phyloP scores from a whole-genome alignment of 2,113 vertebrate species.

The Notothenia coriiceps region DNA sequence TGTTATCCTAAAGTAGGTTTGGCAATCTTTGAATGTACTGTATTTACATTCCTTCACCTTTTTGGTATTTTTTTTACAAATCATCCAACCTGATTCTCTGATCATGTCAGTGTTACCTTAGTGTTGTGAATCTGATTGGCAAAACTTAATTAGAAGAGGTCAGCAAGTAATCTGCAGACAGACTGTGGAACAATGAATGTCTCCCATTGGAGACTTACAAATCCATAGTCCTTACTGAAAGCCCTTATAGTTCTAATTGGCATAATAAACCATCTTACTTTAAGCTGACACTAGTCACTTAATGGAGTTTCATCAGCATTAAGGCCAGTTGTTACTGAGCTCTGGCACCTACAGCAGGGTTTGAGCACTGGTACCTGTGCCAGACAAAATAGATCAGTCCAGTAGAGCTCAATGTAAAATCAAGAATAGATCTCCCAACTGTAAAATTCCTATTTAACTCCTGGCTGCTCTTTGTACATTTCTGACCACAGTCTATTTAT shows the following conservation, averaged over 20 bases:
- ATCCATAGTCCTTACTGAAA: constrained; percentile 59
- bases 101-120: constrained; percentile 8
- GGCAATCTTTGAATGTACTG: not conserved
- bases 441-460: constrained; percentile 45
- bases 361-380: constrained; percentile 14
- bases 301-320: constrained; percentile 53
- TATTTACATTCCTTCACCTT: not conserved
- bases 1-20: not conserved
- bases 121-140: constrained; percentile 7
- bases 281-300: constrained; percentile 53
- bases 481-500: constrained; percentile 44
- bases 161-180: constrained; percentile 34
- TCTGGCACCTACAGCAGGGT: constrained; percentile 9
- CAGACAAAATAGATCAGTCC: constrained; percentile 34
- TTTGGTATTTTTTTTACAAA: not conserved
- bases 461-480: constrained; percentile 39
- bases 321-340: constrained; percentile 41
- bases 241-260: constrained; percentile 46
- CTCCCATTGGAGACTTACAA: constrained; percentile 26
- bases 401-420: constrained; percentile 39
- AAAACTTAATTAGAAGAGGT: not conserved
- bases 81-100: not conserved
- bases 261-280: constrained; percentile 59
- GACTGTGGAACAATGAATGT: constrained; percentile 45
- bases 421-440: constrained; percentile 41